Conservation (phyloP, 1,140 invertebrate genomes). For the Drosophila erecta region DNA sequence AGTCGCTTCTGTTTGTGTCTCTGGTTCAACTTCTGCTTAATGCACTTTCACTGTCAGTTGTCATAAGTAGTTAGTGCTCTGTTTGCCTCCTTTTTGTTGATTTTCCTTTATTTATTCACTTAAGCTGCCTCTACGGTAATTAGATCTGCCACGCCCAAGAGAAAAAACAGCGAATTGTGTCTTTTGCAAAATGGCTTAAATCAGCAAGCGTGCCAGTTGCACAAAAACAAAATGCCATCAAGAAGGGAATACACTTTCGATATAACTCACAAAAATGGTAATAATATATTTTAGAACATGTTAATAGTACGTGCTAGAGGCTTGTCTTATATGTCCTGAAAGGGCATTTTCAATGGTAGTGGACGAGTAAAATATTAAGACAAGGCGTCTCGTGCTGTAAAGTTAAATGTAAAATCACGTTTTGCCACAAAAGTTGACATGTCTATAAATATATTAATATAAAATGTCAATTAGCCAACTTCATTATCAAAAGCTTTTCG, state of each 20-base stretch:
- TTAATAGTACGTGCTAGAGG: too few species aligned
- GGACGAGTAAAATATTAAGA: too few species aligned
- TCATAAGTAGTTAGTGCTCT: constrained; percentile 71
- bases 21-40: constrained; percentile 53
- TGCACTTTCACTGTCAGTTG: constrained; percentile 76
- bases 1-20: constrained; percentile 40
- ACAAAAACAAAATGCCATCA: constrained; percentile 5
- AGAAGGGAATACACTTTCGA: background rate
- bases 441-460: too few species aligned
- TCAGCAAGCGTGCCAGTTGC: constrained; percentile 46
- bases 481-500: too few species aligned
- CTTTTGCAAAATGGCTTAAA: constrained; percentile 49
- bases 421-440: too few species aligned
- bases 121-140: constrained; percentile 60
- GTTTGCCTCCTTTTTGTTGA: constrained; percentile 40
- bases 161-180: constrained; percentile 17
- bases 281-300: too few species aligned
- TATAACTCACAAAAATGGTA: too few species aligned
- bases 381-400: too few species aligned
- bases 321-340: too few species aligned
- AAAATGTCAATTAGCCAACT: too few species aligned
- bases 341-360: too few species aligned
- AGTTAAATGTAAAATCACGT: too few species aligned
- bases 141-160: constrained; percentile 58
- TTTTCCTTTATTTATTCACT: constrained; percentile 59